A percentile compares a stretch with the other conserved stretches of the same genome.
Conservation (phyloP, 2,113 vertebrate genomes). For the Manacus vitellinus region DNA sequence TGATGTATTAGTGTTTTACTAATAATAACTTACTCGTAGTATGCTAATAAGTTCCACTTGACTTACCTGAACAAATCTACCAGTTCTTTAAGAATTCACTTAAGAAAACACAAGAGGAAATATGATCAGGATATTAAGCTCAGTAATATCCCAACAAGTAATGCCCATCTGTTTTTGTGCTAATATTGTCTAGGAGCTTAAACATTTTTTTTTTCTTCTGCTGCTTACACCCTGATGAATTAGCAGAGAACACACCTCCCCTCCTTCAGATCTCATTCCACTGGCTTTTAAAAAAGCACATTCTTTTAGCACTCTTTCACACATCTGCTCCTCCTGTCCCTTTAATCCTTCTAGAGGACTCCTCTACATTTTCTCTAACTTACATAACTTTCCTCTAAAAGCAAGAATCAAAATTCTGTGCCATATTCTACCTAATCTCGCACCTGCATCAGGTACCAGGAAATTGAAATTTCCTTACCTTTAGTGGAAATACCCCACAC, state of each 20-base stretch:
- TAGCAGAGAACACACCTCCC: neutral
- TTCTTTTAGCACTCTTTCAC: neutral
- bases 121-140: neutral
- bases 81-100: conserved; percentile 20
- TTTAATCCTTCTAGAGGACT: neutral
- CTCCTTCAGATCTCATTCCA: neutral
- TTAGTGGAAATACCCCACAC: neutral
- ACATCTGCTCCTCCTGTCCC: neutral
- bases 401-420: neutral
- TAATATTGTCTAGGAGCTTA: neutral
- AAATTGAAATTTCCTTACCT: neutral
- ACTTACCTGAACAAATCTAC: conserved; percentile 13
- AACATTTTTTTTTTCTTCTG: neutral
- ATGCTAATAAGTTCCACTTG: neutral
- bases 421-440: neutral
- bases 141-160: neutral
- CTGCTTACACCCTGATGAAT: neutral
- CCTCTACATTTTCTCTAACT: neutral
- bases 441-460: neutral
- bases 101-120: conserved; percentile 20
- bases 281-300: neutral
- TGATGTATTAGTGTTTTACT: neutral
- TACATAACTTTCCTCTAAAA: neutral
- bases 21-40: neutral
- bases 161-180: neutral